Evolutionary conservation across 2,113 vertebrate genomes (phyloP).

Genomic region (Mormyrus lacerda): DNA sequence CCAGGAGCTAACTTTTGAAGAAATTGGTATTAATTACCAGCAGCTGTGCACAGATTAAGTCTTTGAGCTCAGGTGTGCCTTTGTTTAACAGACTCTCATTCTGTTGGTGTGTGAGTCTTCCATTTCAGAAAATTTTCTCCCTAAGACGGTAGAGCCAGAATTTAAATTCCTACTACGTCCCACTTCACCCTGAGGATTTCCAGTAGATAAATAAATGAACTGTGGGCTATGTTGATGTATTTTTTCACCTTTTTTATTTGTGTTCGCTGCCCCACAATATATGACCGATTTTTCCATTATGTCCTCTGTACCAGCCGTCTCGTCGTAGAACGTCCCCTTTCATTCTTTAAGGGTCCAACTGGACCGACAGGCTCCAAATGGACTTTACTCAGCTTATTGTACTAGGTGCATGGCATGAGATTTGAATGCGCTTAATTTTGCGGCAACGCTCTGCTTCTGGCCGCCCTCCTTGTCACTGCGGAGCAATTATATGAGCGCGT

Average conservation of each 20-base stretch:
- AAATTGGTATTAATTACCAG: constrained; percentile 5
- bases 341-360: neutral
- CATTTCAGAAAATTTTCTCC: neutral
- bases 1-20: neutral
- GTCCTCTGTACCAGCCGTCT: neutral
- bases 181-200: neutral
- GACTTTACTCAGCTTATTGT: constrained; percentile 1
- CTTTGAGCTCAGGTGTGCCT: constrained; percentile 4
- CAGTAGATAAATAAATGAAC: constrained; percentile 2
- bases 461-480: neutral
- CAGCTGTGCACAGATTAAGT: neutral
- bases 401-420: neutral
- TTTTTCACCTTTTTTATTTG: constrained; percentile 1
- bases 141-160: neutral
- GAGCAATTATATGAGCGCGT: neutral
- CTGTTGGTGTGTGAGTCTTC: neutral
- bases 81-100: neutral
- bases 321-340: neutral
- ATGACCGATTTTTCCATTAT: neutral
- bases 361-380: neutral
- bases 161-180: neutral
- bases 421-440: neutral
- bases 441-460: neutral
- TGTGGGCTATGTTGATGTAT: neutral
- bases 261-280: neutral